Conservation (phyloP, 2,113 vertebrate species). For the Setophaga coronata region DNA sequence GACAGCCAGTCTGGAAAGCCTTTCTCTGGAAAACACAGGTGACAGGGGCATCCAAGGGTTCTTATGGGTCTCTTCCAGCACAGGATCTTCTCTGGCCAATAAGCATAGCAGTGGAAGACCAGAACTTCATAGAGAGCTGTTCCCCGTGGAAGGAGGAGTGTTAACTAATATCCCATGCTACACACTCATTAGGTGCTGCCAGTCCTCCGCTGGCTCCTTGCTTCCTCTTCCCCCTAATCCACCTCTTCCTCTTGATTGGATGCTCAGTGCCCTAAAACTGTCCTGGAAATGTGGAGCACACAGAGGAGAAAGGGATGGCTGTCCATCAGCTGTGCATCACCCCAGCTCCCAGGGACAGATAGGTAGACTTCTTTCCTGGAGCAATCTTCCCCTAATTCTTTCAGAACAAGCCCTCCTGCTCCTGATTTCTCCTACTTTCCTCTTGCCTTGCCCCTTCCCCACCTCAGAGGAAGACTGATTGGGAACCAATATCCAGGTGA, state of each 20-base stretch:
- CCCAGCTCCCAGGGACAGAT: background rate
- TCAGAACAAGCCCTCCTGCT: background rate
- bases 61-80: background rate
- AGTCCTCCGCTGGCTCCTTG: rapidly evolving
- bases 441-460: background rate
- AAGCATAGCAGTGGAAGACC: background rate
- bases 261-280: background rate
- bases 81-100: background rate
- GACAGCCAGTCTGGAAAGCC: background rate
- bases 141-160: background rate
- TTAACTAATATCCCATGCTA: background rate
- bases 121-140: background rate
- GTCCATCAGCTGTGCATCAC: background rate
- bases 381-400: background rate
- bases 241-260: background rate
- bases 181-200: background rate
- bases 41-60: background rate
- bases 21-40: background rate
- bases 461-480: background rate
- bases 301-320: background rate
- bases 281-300: background rate
- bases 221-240: background rate
- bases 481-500: background rate
- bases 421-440: background rate
- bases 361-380: background rate